phyloP scores from a whole-genome alignment of 2,113 vertebrate species.

The Genyomyrus donnyi region DNA sequence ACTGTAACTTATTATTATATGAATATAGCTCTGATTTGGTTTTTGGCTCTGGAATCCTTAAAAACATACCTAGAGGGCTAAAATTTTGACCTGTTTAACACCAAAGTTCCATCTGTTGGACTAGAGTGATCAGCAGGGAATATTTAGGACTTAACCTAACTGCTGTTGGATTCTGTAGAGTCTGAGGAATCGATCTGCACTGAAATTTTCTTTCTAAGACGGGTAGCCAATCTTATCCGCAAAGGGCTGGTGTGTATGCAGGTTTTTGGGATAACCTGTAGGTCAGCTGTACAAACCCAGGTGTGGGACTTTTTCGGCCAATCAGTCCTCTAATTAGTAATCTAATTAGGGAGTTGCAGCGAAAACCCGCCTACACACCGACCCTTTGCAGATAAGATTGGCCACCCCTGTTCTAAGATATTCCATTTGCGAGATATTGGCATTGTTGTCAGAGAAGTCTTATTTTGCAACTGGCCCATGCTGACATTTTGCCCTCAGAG shows the following conservation, averaged over 20 bases:
- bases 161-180: not conserved
- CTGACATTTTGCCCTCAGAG: not conserved
- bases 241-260: too few species aligned
- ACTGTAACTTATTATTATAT: not conserved
- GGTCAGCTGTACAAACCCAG: too few species aligned
- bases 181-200: not conserved
- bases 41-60: not conserved
- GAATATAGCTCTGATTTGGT: not conserved
- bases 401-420: not conserved
- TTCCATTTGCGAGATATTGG: not conserved
- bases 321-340: too few species aligned
- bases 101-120: not conserved
- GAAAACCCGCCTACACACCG: too few species aligned
- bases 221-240: too few species aligned
- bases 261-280: too few species aligned
- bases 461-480: not conserved
- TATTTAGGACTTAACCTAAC: too few species aligned
- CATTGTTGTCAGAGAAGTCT: not conserved
- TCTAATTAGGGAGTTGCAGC: too few species aligned
- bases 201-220: not conserved
- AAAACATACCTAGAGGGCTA: not conserved
- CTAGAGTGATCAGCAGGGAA: not conserved
- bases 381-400: too few species aligned
- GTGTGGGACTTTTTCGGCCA: too few species aligned
- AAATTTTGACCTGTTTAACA: not conserved